Conservation (phyloP, 2,888 invertebrate genomes). For the Hirudinaria manillensis region DNA sequence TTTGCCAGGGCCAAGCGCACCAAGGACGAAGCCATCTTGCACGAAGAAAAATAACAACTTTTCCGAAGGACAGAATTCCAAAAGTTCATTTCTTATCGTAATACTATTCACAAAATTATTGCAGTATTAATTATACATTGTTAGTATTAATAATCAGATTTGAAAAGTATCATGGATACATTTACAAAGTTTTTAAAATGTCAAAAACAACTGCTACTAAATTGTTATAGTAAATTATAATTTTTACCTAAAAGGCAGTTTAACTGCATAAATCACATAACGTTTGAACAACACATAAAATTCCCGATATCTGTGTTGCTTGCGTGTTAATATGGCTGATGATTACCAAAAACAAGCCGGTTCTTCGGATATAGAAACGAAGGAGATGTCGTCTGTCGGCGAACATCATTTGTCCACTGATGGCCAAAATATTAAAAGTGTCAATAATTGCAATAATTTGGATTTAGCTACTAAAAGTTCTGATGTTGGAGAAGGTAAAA, state of each 20-base stretch:
- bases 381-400: conserved; percentile 8
- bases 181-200: background rate
- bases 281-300: too few relatives aligned
- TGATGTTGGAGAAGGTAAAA: background rate
- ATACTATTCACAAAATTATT: too few relatives aligned
- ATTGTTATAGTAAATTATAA: background rate
- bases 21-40: conserved; percentile 30
- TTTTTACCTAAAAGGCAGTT: background rate
- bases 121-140: too few relatives aligned
- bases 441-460: background rate
- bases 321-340: conserved; percentile 24
- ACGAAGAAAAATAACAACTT: conserved; percentile 2
- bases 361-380: background rate
- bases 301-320: conserved; percentile 12
- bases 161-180: background rate
- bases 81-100: too few relatives aligned
- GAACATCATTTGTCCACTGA: background rate
- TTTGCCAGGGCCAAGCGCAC: conserved; percentile 6
- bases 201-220: too few relatives aligned
- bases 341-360: background rate
- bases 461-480: conserved; percentile 6
- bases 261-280: background rate
- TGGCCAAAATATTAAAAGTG: conserved; percentile 5
- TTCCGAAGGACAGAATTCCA: too few relatives aligned
- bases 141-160: background rate